These are phyloP conservation scores for Quiscalus mexicanus DNA, from an alignment of 2,113 vertebrate genomes.

Conservation along the genomic window DNA sequence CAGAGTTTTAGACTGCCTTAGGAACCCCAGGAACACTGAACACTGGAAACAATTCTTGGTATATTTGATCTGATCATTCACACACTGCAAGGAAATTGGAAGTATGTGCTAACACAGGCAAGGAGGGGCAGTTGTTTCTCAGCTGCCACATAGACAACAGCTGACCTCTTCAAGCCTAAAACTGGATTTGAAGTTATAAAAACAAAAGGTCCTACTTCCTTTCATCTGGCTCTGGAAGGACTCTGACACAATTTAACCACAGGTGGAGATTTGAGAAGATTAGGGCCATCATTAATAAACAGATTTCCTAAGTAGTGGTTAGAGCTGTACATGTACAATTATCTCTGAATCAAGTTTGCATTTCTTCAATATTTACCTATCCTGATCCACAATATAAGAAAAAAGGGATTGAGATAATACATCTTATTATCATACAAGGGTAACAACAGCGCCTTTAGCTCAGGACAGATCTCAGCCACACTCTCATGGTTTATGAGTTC, in stretches of 20 bases:
- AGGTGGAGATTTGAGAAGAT: neutral
- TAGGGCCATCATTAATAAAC: neutral
- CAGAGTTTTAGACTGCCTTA: neutral
- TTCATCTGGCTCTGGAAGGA: neutral
- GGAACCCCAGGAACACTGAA: neutral
- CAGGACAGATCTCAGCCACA: fast-evolving
- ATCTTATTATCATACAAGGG: neutral
- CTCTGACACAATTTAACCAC: neutral
- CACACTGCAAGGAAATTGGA: neutral
- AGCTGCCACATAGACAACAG: neutral
- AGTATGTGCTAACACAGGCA: neutral
- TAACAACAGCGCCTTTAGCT: neutral
- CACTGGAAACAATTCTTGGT: neutral
- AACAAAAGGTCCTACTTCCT: neutral
- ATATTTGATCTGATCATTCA: neutral
- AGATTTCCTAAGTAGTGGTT: neutral
- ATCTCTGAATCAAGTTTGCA: neutral
- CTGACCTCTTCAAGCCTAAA: neutral
- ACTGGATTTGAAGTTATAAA: neutral
- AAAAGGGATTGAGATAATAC: neutral
- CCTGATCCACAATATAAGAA: neutral
- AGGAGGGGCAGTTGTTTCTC: neutral
- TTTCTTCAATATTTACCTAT: neutral
- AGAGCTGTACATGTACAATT: neutral
- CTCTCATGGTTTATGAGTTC: neutral